phyloP scores from a whole-genome alignment of 2,888 invertebrate species.

The Xylophagus ater region DNA sequence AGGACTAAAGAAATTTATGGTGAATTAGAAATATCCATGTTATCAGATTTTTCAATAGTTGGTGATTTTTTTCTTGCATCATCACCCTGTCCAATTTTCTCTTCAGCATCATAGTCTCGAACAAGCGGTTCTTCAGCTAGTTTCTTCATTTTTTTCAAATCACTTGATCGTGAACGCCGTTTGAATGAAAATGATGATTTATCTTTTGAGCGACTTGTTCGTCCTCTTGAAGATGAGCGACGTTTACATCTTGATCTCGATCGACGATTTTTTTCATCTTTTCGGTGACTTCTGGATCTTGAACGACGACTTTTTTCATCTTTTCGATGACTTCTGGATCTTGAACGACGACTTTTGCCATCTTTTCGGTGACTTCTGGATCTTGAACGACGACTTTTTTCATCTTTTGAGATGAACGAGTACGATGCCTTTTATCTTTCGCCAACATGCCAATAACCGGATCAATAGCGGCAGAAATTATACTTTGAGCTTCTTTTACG shows the following conservation, averaged over 20 bases:
- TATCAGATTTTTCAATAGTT: slow-evolving; percentile 49
- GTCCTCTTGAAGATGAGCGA: slow-evolving; percentile 38
- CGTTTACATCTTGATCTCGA: slow-evolving; percentile 37
- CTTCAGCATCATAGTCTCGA: slow-evolving; percentile 32
- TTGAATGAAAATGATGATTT: slow-evolving; percentile 26
- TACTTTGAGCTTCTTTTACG: slow-evolving; percentile 89
- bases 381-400: slow-evolving; percentile 41
- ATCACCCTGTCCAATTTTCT: slow-evolving; percentile 29
- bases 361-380: slow-evolving; percentile 51
- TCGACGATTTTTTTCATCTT: slow-evolving; percentile 40
- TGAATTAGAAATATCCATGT: slow-evolving; percentile 72
- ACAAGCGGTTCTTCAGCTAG: slow-evolving; percentile 27
- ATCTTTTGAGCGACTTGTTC: slow-evolving; percentile 33
- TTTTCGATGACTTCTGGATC: slow-evolving; percentile 48
- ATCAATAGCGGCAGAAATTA: slow-evolving; percentile 89
- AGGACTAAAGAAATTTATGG: no score
- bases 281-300: slow-evolving; percentile 36
- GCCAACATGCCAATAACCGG: slow-evolving; percentile 79
- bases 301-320: slow-evolving; percentile 31
- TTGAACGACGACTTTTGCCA: no score
- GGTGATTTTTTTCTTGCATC: slow-evolving; percentile 45
- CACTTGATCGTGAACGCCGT: slow-evolving; percentile 34
- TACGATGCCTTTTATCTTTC: slow-evolving; percentile 62
- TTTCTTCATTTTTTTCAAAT: slow-evolving; percentile 28
- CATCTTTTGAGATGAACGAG: slow-evolving; percentile 39